Evolutionary conservation across 2,888 invertebrate genomes (phyloP), one percentile per base, ranked within the genome.

Genomic region (Acanthococcus lagerstroemiae): DNA sequence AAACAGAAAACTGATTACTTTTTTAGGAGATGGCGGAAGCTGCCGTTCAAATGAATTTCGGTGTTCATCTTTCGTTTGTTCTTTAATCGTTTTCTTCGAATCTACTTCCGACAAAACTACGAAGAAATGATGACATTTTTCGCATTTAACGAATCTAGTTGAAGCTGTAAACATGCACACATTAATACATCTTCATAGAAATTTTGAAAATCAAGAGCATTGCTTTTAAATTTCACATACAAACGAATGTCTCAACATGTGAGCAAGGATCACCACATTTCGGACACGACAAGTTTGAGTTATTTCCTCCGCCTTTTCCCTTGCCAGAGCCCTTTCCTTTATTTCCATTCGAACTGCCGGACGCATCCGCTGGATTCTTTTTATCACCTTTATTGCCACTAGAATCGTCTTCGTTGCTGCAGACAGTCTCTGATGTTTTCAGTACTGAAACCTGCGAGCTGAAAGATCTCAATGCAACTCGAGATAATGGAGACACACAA

Each of bases 251-350:
- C 78, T 95, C 95, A 67, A 95, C 94, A 77, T 95, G 93, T 2
- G 93, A 92, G 78, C 95, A 95, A n/a, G 94, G 91, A 77, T 93
- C 93, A 1, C 94, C 94, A 77, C 96, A 96, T 77, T 95, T 95
- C 3, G 95, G 95, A 75, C 96, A 96, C n/a, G 87, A 87, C 22
- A 92, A 80, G 44, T 87, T 85, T 70, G 84, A 85, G 71, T 86
- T 86, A 73, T 87, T 88, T 73, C 86, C 85, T 58, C 82, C 80
- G 61, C 82, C 80, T 69, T 80, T 79, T 27, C 83, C 80, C 67
- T 82, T 69, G 5, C 71, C 71, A 24, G 66, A 15, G 2, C 67
- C 67, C 30, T 67, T 63, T 12, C 63, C 61, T 1, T 22, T 17
- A 22, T 26, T 54, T 21, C 60, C 55, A 25, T 37, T 50, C 37